Evolutionary conservation across 2,113 vertebrate species (phyloP), one percentile per base, ranked within the genome.

Genomic region (Nerophis lumbriciformis): DNA sequence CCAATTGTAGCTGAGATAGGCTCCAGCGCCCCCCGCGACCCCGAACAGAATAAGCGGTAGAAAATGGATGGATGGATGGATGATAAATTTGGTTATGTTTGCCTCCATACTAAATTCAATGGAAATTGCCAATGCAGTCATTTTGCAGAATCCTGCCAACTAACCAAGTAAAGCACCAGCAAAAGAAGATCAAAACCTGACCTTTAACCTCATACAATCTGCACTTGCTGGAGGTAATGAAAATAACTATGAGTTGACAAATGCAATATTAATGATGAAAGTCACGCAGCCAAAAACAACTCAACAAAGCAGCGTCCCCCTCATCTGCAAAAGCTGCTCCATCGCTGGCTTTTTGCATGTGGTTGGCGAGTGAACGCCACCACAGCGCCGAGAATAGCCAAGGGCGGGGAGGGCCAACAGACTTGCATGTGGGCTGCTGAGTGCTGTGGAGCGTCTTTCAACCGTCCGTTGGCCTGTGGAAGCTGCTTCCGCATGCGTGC

Each of bases 401-500:
- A 76, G 87, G 81, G 86, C 72, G 86, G 72, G 74, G 86, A 83
- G 72, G 85, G 75, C 70, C 72, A 72, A 71, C 50, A 53, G 71
- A 61, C 85, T 81, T 79, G 71, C 87, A 85, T 88, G 88, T 88
- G 89, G 85, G 82, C 81, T 72, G 73, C 79, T 66, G 80, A 74
- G 74, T 48, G 71, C 72, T 80, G 73, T 77, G 76, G 48, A 85
- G 79, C 66, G 80, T 73, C 74, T 82, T 74, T 77, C 53, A 84
- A 79, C 82, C 80, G 60, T 83, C 73, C 66, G 66, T 78, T 50
- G 77, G 74, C 68, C 81, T 81, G 83, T 69, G 86, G 62, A 85
- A 77, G 73, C 85, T 83, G 86, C 83, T 88, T 90, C 88, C 87
- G 86, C 75, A 65, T 82, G 85, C 91, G 90, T 91, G 83, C 89